A percentile compares a stretch with the other conserved stretches of the same genome.
Evolutionary conservation across 2,888 invertebrate genomes (phyloP).

Genomic region (Trisateles emortualis): DNA sequence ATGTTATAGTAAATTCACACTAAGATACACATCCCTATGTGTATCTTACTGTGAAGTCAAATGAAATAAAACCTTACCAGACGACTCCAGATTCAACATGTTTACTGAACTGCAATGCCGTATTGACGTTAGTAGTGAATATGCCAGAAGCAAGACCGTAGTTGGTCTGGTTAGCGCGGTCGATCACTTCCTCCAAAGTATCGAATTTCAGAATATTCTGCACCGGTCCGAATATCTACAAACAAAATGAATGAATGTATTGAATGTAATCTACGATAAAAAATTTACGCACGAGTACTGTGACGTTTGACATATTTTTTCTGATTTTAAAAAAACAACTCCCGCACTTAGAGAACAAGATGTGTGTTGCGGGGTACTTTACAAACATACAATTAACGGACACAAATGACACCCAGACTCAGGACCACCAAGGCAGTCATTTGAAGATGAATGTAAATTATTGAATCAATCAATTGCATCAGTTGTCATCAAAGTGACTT

Average conservation of each 20-base stretch:
- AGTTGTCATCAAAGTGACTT: too few relatives aligned
- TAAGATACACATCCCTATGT: background rate
- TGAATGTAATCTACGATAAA: too few relatives aligned
- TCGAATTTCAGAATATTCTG: conserved; percentile 95
- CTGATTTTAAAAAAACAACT: too few relatives aligned
- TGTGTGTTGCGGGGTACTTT: too few relatives aligned
- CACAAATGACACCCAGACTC: too few relatives aligned
- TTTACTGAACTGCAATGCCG: conserved; percentile 91
- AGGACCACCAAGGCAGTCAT: too few relatives aligned
- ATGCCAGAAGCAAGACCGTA: conserved; percentile 95
- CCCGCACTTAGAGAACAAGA: too few relatives aligned
- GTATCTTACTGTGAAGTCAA: background rate
- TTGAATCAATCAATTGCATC: too few relatives aligned
- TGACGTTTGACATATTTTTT: too few relatives aligned
- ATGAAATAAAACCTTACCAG: conserved; percentile 80
- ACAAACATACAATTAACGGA: too few relatives aligned
- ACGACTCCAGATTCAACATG: conserved; percentile 92
- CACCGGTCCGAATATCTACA: conserved; percentile 96
- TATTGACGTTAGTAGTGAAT: conserved; percentile 92
- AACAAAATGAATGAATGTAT: background rate
- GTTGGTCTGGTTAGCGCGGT: conserved; percentile 92
- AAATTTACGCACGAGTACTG: too few relatives aligned
- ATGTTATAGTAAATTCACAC: background rate
- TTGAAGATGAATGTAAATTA: too few relatives aligned
- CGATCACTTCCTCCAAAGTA: conserved; percentile 92